These are phyloP conservation scores for Bambusicola thoracicus DNA, from an alignment of 2,113 vertebrate genomes.

Conservation along the genomic window DNA sequence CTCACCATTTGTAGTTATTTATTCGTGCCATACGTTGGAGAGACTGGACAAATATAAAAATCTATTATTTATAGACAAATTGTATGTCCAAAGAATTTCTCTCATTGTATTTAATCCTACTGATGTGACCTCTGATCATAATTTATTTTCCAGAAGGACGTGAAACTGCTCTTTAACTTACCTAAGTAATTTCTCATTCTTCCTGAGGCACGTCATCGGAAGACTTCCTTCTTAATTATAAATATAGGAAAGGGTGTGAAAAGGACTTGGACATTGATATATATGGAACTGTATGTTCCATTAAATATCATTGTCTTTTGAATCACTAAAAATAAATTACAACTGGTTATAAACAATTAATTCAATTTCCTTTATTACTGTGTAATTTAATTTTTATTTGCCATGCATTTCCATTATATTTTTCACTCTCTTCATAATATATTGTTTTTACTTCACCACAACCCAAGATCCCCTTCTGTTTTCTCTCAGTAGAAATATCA, in stretches of 20 bases:
- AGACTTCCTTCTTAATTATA: conserved; percentile 76
- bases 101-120: neutral
- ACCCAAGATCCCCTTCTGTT: neutral
- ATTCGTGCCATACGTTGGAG: neutral
- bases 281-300: conserved; percentile 49
- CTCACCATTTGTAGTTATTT: neutral
- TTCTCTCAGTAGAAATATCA: neutral
- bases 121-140: conserved; percentile 21
- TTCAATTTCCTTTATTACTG: conserved; percentile 39
- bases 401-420: neutral
- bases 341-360: conserved; percentile 56
- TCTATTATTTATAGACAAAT: neutral
- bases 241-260: conserved; percentile 82
- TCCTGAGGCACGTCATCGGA: conserved; percentile 20
- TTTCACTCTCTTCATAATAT: neutral
- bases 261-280: conserved; percentile 60
- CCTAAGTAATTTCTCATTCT: conserved; percentile 48
- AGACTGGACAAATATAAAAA: neutral
- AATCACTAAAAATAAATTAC: conserved; percentile 65
- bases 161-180: conserved; percentile 23
- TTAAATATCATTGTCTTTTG: conserved; percentile 27
- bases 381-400: conserved; percentile 39
- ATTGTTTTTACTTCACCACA: neutral
- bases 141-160: conserved; percentile 28
- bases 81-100: neutral